Conservation (phyloP, 2,888 invertebrate genomes). For the Diaperis boleti region DNA sequence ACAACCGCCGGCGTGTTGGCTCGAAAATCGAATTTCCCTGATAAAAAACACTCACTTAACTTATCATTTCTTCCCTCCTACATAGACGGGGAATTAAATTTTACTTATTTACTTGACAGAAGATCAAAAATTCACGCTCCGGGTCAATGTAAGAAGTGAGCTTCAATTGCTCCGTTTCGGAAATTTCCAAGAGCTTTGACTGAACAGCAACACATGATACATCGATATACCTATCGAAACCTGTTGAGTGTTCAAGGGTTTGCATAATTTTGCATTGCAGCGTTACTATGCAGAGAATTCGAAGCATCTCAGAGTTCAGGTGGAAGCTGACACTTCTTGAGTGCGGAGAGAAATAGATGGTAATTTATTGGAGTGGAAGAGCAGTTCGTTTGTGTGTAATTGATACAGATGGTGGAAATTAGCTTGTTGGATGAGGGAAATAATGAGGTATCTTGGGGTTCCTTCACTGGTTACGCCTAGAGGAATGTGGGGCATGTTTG, state of each 20-base stretch:
- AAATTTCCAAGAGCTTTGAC: constrained; percentile 8
- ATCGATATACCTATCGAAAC: constrained; percentile 9
- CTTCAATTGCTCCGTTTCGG: neutral
- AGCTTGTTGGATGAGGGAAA: constrained; percentile 9
- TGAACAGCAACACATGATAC: constrained; percentile 24
- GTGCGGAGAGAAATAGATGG: constrained; percentile 11
- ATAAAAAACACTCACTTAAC: neutral
- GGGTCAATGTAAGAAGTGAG: constrained; percentile 1
- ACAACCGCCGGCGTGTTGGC: neutral
- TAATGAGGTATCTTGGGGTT: neutral
- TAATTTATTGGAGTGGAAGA: constrained; percentile 4
- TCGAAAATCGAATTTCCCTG: neutral
- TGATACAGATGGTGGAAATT: constrained; percentile 24
- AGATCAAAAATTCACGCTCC: constrained; percentile 23
- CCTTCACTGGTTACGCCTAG: neutral
- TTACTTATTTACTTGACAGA: constrained; percentile 28
- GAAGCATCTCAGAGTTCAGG: neutral
- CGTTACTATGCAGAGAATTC: neutral
- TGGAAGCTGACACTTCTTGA: neutral
- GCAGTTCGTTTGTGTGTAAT: constrained; percentile 8
- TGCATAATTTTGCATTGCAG: constrained; percentile 9
- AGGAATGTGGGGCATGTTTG: neutral
- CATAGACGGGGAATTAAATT: constrained; percentile 26
- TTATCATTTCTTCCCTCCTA: neutral
- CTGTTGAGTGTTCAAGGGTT: constrained; percentile 29